These are phyloP conservation scores for Orycteropus afer DNA, from an alignment of 2,113 vertebrate species.

Conservation along the genomic window DNA sequence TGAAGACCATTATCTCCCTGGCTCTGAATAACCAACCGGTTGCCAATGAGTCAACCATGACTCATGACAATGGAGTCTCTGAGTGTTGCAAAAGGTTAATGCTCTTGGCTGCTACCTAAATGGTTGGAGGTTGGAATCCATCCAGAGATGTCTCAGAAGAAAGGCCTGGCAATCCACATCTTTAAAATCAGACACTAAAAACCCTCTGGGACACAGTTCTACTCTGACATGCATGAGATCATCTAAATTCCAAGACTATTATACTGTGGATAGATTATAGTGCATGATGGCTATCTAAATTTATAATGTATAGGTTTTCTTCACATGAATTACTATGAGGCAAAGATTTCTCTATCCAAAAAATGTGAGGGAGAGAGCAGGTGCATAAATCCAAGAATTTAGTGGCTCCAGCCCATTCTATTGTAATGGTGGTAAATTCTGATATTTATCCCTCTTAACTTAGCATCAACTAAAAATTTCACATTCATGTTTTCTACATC, in stretches of 20 bases:
- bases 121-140: background rate
- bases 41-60: background rate
- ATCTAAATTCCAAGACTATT: background rate
- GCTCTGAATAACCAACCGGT: background rate
- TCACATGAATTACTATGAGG: background rate
- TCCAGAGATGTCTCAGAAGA: background rate
- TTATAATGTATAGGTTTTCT: background rate
- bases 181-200: background rate
- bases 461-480: slow-evolving; percentile 7
- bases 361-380: background rate
- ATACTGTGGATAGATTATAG: background rate
- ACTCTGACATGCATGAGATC: background rate
- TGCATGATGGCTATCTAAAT: background rate
- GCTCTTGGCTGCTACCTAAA: background rate
- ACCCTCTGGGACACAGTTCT: background rate
- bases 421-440: background rate
- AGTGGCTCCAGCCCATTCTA: background rate
- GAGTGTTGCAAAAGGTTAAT: background rate
- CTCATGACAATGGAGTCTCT: background rate
- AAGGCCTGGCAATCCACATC: background rate
- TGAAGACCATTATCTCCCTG: background rate
- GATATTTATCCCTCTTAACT: background rate
- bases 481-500: background rate
- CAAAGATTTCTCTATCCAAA: background rate
- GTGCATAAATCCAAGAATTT: background rate